These are phyloP conservation scores for Nymphalis polychloros DNA, from an alignment of 2,888 invertebrate species.

Conservation along the genomic window DNA sequence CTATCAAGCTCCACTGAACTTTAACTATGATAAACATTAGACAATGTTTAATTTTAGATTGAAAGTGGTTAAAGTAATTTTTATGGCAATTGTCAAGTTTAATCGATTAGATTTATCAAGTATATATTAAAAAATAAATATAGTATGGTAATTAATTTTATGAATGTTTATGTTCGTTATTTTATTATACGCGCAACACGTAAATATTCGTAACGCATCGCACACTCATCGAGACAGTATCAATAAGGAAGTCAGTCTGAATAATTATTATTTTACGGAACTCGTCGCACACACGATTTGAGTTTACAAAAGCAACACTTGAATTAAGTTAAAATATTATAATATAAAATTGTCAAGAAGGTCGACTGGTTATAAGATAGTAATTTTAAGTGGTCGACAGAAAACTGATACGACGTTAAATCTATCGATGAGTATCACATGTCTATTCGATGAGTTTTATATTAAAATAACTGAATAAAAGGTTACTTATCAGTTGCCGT, in stretches of 20 bases:
- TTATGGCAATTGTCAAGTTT: not conserved
- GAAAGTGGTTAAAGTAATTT: not conserved
- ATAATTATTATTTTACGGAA: conserved; percentile 31
- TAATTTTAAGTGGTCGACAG: not conserved
- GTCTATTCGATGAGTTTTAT: not conserved
- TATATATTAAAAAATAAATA: not conserved
- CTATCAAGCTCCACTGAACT: conserved; percentile 6
- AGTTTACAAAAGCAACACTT: not conserved
- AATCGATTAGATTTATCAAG: not conserved
- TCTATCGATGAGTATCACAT: not conserved
- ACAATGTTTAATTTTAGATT: not conserved
- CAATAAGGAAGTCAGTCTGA: conserved; percentile 24
- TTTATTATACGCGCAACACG: conserved; percentile 12
- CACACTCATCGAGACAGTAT: conserved; percentile 16
- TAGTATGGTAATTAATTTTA: not conserved
- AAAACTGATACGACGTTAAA: not conserved
- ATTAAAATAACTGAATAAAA: not conserved
- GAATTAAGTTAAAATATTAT: not conserved
- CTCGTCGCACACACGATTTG: conserved; percentile 13
- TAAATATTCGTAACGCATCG: conserved; percentile 14
- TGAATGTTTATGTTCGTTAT: not conserved
- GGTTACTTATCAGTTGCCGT: not conserved
- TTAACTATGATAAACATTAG: conserved; percentile 7
- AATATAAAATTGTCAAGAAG: not conserved
- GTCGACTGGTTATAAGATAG: not conserved